phyloP scores from a whole-genome alignment of 2,113 vertebrate species.

The Thalassoma bifasciatum region DNA sequence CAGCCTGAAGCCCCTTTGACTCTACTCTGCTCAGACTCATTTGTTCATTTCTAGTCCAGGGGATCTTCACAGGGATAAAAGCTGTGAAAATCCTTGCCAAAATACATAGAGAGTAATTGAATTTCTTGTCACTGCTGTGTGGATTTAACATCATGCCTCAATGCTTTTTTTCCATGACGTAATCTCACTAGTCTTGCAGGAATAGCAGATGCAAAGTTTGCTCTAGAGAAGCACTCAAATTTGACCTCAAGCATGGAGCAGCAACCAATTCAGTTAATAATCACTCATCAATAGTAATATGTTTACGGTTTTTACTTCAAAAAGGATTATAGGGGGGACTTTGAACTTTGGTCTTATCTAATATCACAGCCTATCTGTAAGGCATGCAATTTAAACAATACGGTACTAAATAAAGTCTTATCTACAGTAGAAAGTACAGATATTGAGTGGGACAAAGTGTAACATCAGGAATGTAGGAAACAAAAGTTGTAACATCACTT shows the following conservation, averaged over 20 bases:
- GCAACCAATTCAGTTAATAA: neutral
- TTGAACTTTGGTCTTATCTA: neutral
- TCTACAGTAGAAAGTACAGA: neutral
- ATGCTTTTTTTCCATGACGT: slow-evolving; percentile 38
- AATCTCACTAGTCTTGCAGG: neutral
- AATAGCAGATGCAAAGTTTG: slow-evolving; percentile 3
- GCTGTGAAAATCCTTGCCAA: slow-evolving; percentile 35
- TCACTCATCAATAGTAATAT: neutral
- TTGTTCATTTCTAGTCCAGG: slow-evolving; percentile 18
- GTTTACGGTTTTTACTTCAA: neutral
- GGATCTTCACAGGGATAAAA: slow-evolving; percentile 15
- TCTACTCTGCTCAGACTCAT: slow-evolving; percentile 34
- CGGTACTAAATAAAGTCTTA: neutral
- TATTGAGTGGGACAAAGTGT: neutral
- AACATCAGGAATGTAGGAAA: neutral
- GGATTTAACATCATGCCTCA: neutral
- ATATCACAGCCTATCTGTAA: neutral
- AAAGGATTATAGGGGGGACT: neutral
- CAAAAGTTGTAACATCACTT: neutral
- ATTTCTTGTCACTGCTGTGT: slow-evolving; percentile 21
- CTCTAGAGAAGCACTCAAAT: neutral
- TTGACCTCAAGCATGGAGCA: neutral
- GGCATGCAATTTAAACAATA: neutral
- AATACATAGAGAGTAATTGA: slow-evolving; percentile 36
- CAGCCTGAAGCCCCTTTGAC: slow-evolving; percentile 35